Conservation (phyloP, 2,888 invertebrate genomes). For the Sminthurinus aureus region DNA sequence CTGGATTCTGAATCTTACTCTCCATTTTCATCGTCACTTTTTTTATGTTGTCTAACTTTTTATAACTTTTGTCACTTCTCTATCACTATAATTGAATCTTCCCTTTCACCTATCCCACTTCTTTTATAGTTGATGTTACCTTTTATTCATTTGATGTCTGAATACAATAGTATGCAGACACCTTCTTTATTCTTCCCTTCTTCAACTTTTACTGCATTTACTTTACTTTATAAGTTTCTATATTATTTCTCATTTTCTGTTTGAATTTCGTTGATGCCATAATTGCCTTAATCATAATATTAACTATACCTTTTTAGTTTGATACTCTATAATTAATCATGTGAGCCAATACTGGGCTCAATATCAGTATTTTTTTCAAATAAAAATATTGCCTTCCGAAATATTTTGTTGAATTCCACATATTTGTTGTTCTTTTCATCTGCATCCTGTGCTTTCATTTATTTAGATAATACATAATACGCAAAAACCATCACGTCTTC, state of each 20-base stretch:
- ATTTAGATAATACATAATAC: neutral
- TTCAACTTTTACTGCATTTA: neutral
- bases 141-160: too few species aligned
- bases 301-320: too few species aligned
- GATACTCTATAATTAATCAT: neutral
- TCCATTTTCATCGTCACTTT: too few species aligned
- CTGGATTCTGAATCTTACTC: too few species aligned
- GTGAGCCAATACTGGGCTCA: neutral
- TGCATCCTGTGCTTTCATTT: neutral
- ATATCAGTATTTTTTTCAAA: constrained; percentile 20
- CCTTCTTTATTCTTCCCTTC: neutral
- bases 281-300: neutral
- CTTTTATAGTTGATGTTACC: too few species aligned
- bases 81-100: too few species aligned
- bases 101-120: too few species aligned
- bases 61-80: too few species aligned
- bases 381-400: constrained; percentile 28
- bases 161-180: too few species aligned
- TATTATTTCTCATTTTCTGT: neutral
- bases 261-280: neutral
- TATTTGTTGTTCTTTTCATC: neutral
- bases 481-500: too few species aligned
- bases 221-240: neutral
- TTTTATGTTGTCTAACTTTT: too few species aligned
- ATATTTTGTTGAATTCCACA: neutral